Evolutionary conservation across 2,113 vertebrate species (phyloP), one percentile per base, ranked within the genome.

Genomic region (Chaetorhynchus papuensis): DNA sequence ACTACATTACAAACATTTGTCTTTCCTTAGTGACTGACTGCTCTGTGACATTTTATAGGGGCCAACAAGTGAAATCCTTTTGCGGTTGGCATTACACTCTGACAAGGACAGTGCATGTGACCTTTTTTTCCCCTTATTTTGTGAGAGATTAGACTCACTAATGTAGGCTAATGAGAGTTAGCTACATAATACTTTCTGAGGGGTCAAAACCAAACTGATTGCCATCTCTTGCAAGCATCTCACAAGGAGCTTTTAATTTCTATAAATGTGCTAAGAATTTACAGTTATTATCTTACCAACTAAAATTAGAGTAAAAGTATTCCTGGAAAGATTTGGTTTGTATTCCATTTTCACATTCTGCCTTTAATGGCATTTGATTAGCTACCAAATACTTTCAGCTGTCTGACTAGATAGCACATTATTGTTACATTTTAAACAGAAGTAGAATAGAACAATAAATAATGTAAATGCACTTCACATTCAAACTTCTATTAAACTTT

Each of bases 401-500:
- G 27, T 74, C 68, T 90, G 49, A 81, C 74, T 56, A 56, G 44
- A 83, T 78, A 81, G 64, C 26, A 83, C 56, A 75, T 59, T 77
- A 60, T n/a, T 94, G 37, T 39, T 83, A 39, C 24, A 77, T 83
- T 96, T 78, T 68, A 81, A 93, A 85, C n/a, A 91, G 57, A 91
- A 90, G 39, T 47, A 47, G 30, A 93, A 22, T 41, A 94, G 35
- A 88, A 87, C 64, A 83, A 75, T 83, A 91, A 88, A 88, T 93
- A 96, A 88, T 64, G 52, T 71, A 88, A 88, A 83, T 41, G 39
- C n/a, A 81, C 60, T 89, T 86, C 22, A n/a, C 4, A 2, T 78
- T 90, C 56, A 90, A 78, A 88, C 7, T 83, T 91, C 27, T 75
- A 90, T 71, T 86, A 93, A 96, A 87, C 47, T 88, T 93, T 47